Evolutionary conservation across 2,888 invertebrate genomes (phyloP).

Genomic region (Aphrophora alni): DNA sequence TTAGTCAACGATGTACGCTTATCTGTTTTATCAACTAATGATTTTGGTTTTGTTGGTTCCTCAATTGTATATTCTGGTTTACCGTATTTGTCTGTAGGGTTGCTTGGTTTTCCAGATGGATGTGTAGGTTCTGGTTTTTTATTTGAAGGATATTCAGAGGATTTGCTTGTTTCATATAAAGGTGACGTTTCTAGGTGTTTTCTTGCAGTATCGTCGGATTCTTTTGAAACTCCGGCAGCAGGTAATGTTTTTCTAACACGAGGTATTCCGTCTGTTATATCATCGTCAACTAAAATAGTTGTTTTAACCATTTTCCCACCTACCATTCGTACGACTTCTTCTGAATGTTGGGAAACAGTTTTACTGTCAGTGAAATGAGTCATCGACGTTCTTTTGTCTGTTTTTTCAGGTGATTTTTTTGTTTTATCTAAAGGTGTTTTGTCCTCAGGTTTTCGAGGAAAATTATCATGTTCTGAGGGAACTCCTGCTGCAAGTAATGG

Average conservation of each 20-base stretch:
- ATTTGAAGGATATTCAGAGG: background rate
- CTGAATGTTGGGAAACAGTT: background rate
- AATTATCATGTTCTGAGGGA: slow-evolving; percentile 2
- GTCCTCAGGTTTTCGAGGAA: background rate
- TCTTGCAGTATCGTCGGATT: background rate
- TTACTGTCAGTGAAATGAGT: background rate
- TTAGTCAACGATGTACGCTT: background rate
- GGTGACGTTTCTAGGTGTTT: background rate
- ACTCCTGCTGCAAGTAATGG: slow-evolving; percentile 29
- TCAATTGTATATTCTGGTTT: slow-evolving; percentile 16
- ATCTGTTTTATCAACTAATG: background rate
- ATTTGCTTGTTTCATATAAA: slow-evolving; percentile 26
- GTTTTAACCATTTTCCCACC: slow-evolving; percentile 42
- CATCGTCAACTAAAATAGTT: slow-evolving; percentile 18
- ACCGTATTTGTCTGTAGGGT: slow-evolving; percentile 11
- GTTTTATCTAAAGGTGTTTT: background rate
- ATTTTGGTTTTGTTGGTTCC: background rate
- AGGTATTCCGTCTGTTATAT: background rate
- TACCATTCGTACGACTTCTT: slow-evolving; percentile 14
- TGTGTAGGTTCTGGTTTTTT: background rate
- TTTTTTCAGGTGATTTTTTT: background rate
- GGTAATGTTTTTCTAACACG: background rate
- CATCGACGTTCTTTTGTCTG: background rate
- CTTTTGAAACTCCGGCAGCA: background rate
- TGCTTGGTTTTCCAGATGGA: slow-evolving; percentile 4